phyloP scores from a whole-genome alignment of 2,888 invertebrate species.

The Tricholauxania praeusta region DNA sequence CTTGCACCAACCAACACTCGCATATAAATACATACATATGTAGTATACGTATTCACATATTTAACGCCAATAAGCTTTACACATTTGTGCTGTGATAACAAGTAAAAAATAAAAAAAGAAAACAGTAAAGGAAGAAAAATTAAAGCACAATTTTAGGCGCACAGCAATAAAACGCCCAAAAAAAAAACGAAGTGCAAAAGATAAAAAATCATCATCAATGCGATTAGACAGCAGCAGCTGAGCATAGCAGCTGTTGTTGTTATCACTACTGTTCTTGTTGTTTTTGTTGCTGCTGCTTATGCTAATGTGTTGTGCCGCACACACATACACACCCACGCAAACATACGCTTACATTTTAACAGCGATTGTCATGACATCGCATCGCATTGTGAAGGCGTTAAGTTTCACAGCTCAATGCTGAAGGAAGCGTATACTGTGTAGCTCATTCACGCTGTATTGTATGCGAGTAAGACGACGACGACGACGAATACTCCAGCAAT shows the following conservation, averaged over 20 bases:
- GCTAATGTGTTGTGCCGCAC: conserved; percentile 15
- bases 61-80: no score
- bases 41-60: no score
- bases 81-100: not conserved
- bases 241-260: conserved; percentile 45
- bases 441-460: conserved; percentile 31
- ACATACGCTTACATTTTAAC: not conserved
- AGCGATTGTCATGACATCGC: conserved; percentile 22
- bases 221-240: conserved; percentile 48
- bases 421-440: no score
- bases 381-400: conserved; percentile 33
- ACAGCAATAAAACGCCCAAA: conserved; percentile 46
- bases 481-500: conserved; percentile 25
- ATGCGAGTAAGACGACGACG: conserved; percentile 30
- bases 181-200: conserved; percentile 49
- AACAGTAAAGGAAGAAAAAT: not conserved
- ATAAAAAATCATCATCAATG: conserved; percentile 52
- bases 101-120: not conserved
- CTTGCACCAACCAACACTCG: no score
- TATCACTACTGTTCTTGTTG: conserved; percentile 5
- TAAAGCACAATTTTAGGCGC: not conserved
- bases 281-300: conserved; percentile 21
- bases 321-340: not conserved
- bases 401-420: conserved; percentile 47
- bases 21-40: no score